Evolutionary conservation across 53 echinoderm and acorn worm species (phyloP).

Genomic region (Mesocentrotus franciscanus): DNA sequence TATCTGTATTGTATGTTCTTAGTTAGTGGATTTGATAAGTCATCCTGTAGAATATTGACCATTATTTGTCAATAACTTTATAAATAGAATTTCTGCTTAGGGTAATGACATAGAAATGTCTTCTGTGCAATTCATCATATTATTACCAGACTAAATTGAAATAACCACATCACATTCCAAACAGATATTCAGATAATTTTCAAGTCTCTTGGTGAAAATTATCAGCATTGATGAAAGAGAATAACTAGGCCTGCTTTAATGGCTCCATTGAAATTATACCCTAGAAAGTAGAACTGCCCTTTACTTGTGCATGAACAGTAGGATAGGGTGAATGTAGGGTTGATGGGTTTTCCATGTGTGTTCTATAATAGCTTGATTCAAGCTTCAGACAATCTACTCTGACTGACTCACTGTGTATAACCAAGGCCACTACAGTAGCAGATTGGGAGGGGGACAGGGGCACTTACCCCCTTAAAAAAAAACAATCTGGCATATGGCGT

Average conservation of each 20-base stretch:
- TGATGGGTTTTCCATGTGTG: constrained; percentile 21
- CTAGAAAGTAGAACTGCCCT: neutral
- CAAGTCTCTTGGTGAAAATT: neutral
- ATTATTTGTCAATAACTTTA: neutral
- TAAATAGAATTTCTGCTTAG: neutral
- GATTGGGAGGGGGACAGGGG: too few species aligned
- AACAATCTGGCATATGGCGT: too few species aligned
- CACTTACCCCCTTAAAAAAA: too few species aligned
- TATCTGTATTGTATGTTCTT: neutral
- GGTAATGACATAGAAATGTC: neutral
- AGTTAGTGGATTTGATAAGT: neutral
- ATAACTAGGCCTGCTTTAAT: neutral
- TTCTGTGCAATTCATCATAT: neutral
- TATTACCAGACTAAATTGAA: neutral
- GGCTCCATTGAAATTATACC: neutral
- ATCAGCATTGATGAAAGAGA: neutral
- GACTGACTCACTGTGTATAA: neutral
- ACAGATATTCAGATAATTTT: neutral
- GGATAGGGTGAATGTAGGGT: neutral
- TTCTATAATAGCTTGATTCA: neutral
- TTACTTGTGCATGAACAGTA: neutral
- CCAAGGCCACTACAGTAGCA: too few species aligned
- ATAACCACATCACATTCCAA: neutral
- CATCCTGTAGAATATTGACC: neutral
- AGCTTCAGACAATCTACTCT: neutral